phyloP scores from a whole-genome alignment of 2,113 vertebrate species.

The Synodontis membranacea region DNA sequence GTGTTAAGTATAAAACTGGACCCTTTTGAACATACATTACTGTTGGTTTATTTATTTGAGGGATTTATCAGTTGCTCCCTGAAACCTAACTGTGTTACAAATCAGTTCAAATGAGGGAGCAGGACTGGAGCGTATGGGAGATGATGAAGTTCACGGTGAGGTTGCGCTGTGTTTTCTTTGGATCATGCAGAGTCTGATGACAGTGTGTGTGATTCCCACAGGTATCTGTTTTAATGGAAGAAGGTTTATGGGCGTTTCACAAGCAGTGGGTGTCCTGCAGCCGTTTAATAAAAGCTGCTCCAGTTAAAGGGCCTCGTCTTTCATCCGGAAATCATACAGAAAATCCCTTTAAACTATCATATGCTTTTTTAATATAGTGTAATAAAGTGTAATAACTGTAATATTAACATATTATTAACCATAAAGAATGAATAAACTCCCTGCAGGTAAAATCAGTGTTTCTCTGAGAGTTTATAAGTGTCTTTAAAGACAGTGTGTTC shows the following conservation, averaged over 20 bases:
- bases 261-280: not conserved
- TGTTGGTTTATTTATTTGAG: not conserved
- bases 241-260: not conserved
- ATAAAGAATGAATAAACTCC: not conserved
- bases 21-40: not conserved
- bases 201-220: not conserved
- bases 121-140: not conserved
- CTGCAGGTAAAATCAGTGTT: not conserved
- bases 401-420: not conserved
- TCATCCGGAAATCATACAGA: conserved; percentile 7
- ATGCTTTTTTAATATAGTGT: not conserved
- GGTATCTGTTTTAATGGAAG: not conserved
- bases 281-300: not conserved
- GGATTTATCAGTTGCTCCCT: not conserved
- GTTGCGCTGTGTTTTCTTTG: not conserved
- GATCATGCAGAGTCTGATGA: not conserved
- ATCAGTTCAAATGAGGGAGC: not conserved
- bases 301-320: not conserved
- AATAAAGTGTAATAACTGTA: conserved; percentile 8
- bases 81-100: not conserved
- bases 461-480: not conserved
- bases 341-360: not conserved
- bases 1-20: not conserved
- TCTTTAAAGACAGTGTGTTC: not conserved
- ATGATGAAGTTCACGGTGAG: not conserved